Conservation (phyloP, 2,797 vertebrate genomes). For the Clamator glandarius region DNA sequence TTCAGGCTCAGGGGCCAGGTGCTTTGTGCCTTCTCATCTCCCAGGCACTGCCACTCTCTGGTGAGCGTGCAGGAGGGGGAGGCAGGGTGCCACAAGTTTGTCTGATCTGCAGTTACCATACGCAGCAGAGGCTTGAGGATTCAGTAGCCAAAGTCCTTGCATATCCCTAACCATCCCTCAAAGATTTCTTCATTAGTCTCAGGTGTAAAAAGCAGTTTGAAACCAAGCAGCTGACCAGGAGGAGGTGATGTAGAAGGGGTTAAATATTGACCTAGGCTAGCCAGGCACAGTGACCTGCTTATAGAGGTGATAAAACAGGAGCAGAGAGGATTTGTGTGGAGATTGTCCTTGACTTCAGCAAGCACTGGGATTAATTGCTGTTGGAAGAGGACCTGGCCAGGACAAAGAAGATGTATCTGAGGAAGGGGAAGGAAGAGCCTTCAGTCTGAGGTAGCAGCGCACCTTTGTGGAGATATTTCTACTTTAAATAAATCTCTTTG, state of each 20-base stretch:
- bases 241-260: not conserved
- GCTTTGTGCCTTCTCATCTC: not conserved
- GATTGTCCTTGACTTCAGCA: conserved; percentile 16
- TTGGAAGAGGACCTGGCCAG: not conserved
- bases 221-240: not conserved
- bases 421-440: not conserved
- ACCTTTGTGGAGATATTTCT: not conserved
- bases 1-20: not conserved
- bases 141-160: not conserved
- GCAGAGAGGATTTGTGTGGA: not conserved
- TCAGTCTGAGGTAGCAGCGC: not conserved
- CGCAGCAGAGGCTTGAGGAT: not conserved
- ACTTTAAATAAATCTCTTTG: not conserved
- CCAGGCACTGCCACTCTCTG: not conserved
- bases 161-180: not conserved
- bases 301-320: not conserved
- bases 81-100: not conserved
- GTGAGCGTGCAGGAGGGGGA: not conserved
- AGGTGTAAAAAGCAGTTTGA: not conserved
- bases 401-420: not conserved
- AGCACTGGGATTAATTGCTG: not conserved
- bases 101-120: not conserved
- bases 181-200: not conserved
- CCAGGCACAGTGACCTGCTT: not conserved
- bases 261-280: not conserved